Evolutionary conservation across 2,888 invertebrate genomes (phyloP), one percentile per base, ranked within the genome.

Genomic region (Macrostomum cliftonense): DNA sequence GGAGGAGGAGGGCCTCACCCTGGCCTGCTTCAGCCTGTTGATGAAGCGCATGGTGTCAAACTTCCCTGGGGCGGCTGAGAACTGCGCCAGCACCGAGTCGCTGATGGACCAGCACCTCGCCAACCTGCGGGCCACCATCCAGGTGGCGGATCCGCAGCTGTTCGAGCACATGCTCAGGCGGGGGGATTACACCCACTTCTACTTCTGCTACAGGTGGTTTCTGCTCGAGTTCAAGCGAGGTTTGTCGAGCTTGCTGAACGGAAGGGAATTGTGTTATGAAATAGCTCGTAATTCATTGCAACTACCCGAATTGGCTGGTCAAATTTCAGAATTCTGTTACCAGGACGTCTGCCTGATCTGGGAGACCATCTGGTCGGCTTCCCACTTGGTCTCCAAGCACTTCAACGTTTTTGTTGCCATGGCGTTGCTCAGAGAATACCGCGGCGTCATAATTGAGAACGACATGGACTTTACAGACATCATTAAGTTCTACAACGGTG

Each of bases 381-480:
- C 82, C 48, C 77, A 82, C 63, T 79, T 84, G 44, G 79, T 86
- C 12, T 86, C 88, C 0, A 77, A 79, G 44, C 82, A 89, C 70
- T 91, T 89, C 76, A 85, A 86, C 47, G 74, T 93, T 52, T 93
- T 93, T 72, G 77, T 93, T 53, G 89, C 89, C 0, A 75, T 93
- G 56, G 87, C 89, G 0, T 73, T 91, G 52, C 77, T 93, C 14
- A 85, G 88, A 71, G 84, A 83, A 42, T 93, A 93, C 69, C 74
- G 89, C 39, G 88, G 89, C 66, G 87, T 93, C 59, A 88, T 93
- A 54, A 74, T 93, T 40, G 83, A 86, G 46, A 91, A 93, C 71
- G 79, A 82, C 59, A 93, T 93, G 89, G 89, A 93, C 72, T 93
- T 91, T 68, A 91, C 91, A 0, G 91, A 93, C 68, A 87, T 91